Evolutionary conservation across 1,140 invertebrate genomes (phyloP).

Genomic region (Megalonaias nervosa): DNA sequence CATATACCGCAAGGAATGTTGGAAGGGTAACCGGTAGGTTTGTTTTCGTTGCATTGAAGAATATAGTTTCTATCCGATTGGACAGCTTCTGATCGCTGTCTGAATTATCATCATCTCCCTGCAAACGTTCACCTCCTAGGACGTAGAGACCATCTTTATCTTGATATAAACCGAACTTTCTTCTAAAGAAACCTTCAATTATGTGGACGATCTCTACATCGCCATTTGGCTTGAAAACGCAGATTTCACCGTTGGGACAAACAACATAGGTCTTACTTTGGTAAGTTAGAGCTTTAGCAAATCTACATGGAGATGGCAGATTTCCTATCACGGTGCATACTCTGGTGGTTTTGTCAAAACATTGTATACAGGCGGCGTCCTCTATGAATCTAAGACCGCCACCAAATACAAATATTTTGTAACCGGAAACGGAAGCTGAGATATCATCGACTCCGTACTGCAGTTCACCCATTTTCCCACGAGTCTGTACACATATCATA

Average conservation of each 20-base stretch:
- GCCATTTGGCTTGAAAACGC: conserved; percentile 5
- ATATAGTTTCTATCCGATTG: neutral
- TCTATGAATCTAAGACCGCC: conserved; percentile 37
- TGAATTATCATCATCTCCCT: neutral
- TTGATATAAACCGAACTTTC: conserved; percentile 18
- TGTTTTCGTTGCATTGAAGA: neutral
- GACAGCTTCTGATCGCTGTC: neutral
- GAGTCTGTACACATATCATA: conserved; percentile 40
- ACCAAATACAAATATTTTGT: conserved; percentile 50
- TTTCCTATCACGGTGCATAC: conserved; percentile 10
- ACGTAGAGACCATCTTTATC: neutral
- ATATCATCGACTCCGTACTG: conserved; percentile 40
- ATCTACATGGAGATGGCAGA: conserved; percentile 11
- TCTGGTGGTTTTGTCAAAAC: conserved; percentile 40
- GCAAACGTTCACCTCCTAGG: conserved; percentile 8
- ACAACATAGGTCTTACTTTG: conserved; percentile 17
- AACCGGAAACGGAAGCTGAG: conserved; percentile 36
- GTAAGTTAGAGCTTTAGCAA: conserved; percentile 6
- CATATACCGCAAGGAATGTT: conserved; percentile 13
- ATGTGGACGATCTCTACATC: conserved; percentile 2
- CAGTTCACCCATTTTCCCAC: conserved; percentile 45
- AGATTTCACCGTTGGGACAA: conserved; percentile 7
- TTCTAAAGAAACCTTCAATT: conserved; percentile 9
- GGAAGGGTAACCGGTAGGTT: no score
- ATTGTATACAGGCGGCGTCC: conserved; percentile 44